Base-by-base conservation (phyloP, 2,797 vertebrate genomes). In the Cephalopachus bancanus region DNA sequence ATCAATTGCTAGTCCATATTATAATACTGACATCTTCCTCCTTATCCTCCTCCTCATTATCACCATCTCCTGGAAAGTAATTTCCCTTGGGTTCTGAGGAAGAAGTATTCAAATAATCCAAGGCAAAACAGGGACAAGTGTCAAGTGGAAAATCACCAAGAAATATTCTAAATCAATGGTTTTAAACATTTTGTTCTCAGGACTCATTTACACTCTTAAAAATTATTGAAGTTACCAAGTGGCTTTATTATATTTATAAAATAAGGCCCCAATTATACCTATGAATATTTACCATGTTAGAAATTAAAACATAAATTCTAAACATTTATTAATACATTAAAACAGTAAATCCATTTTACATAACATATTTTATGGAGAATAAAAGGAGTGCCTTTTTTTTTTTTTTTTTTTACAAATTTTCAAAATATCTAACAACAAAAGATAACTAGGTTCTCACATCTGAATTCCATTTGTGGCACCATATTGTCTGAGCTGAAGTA, bases 81-180 rank as follows among this genome's bases (percentile, higher is more conserved):
- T 53, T 37, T 28, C 59, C 33, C 4, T 33, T 7, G 15, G 15
- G 28, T 44, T 94, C 65, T 80, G 53, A 89, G 67, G 53, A 81
- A 51, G 59, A 59, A 30, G 2, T 37, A 92, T 80, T 93, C 72
- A 85, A 81, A 59, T 4, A 84, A 16, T 1, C 26, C 26, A 53
- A 89, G 65, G 22, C 6, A 51, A 14, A 84, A 81, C 2, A 89
- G 10, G 67, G n/a, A 75, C 30, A 55, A n/a, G 33, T 17, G 3
- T 74, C 87, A 94, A 95, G 59, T 17, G 26, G 19, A 72, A 44
- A 88, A 64, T 93, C 33, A 88, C 28, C 71, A 37, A 55, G 10
- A 94, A 72, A 86, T 53, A 84, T 9, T 74, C 67, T 85, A 85
- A 83, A 85, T 79, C 51, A 69, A 67, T 71, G 16, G 1, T 60